Conservation (phyloP, 2,113 vertebrate genomes). For the Catharus minimus region DNA sequence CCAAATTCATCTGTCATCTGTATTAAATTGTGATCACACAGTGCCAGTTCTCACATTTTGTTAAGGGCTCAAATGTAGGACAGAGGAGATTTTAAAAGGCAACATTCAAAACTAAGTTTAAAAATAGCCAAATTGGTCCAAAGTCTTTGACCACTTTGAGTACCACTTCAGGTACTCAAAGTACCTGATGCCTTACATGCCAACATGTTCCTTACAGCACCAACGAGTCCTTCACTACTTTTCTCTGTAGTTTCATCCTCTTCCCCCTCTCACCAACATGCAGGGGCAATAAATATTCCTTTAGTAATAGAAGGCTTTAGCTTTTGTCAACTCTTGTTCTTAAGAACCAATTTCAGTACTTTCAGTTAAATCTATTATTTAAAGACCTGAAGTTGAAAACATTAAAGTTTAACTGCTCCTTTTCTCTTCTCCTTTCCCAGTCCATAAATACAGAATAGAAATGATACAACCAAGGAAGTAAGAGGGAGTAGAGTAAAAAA, state of each 20-base stretch:
- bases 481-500: background rate
- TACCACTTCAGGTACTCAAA: too few species aligned
- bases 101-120: background rate
- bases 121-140: background rate
- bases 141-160: background rate
- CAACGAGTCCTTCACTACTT: background rate
- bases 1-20: background rate
- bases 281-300: background rate
- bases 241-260: background rate
- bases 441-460: background rate
- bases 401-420: background rate
- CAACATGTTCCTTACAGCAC: background rate
- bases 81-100: background rate
- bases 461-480: background rate
- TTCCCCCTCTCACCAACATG: background rate
- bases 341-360: background rate
- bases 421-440: background rate
- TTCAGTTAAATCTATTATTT: background rate
- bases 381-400: background rate
- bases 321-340: background rate
- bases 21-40: background rate
- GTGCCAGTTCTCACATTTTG: background rate
- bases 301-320: background rate
- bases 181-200: background rate
- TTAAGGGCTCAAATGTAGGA: background rate